phyloP scores from a whole-genome alignment of 2,113 vertebrate genomes.

The Seriola rivoliana region DNA sequence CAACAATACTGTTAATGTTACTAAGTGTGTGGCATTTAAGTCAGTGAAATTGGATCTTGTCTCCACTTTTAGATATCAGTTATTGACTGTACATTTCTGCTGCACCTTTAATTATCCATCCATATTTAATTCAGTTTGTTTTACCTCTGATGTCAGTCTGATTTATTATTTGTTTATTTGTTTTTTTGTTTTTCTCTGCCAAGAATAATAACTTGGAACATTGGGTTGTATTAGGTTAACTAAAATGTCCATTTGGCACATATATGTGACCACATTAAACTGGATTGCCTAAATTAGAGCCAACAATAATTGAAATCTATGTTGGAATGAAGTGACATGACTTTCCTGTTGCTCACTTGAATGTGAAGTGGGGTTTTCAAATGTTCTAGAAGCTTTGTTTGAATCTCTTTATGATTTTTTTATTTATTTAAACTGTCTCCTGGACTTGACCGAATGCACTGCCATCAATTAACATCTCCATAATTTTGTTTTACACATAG shows the following conservation, averaged over 20 bases:
- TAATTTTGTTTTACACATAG: background rate
- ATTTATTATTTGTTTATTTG: background rate
- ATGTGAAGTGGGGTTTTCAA: background rate
- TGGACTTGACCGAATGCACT: background rate
- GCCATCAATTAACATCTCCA: background rate
- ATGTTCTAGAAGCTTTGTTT: background rate
- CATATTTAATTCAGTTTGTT: background rate
- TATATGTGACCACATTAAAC: background rate
- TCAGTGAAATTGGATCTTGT: background rate
- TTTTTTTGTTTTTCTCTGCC: background rate
- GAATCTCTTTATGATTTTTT: background rate
- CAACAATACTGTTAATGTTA: background rate
- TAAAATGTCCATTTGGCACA: background rate
- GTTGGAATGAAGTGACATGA: background rate
- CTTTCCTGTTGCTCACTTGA: background rate
- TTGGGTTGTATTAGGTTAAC: background rate
- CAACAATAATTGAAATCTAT: background rate
- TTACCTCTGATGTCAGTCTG: background rate
- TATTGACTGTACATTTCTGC: background rate
- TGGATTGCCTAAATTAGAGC: background rate
- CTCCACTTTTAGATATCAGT: background rate
- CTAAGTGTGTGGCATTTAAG: background rate
- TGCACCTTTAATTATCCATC: background rate
- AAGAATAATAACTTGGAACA: background rate
- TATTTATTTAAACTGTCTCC: slow-evolving; percentile 13